Conservation (phyloP, 2,113 vertebrate species). For the Ochotona curzoniae region DNA sequence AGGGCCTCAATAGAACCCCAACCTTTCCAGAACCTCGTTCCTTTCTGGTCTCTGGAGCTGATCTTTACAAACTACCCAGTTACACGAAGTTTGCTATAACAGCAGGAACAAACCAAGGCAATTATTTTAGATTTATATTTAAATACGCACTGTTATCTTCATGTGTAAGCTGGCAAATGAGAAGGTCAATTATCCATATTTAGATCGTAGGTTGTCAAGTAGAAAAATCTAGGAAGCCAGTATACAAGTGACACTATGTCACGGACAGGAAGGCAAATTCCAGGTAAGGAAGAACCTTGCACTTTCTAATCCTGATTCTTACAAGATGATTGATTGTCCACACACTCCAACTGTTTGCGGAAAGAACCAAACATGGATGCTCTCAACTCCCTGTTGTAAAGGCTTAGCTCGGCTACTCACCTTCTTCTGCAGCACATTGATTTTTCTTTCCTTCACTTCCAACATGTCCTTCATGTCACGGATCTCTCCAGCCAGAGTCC, state of each 20-base stretch:
- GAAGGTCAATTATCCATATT: background rate
- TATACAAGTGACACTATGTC: background rate
- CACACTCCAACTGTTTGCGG: background rate
- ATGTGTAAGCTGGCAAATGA: background rate
- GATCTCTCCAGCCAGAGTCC: slow-evolving; percentile 97
- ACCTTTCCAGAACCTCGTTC: background rate
- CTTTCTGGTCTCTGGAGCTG: background rate
- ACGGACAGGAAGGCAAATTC: background rate
- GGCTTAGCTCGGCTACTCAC: slow-evolving; percentile 80
- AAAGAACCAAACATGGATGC: background rate
- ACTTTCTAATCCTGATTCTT: background rate
- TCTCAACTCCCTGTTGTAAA: background rate
- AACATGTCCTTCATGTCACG: slow-evolving; percentile 99
- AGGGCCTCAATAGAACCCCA: background rate
- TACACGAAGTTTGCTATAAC: background rate
- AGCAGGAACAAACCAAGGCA: background rate
- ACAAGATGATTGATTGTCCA: slow-evolving; percentile 12
- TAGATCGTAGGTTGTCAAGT: slow-evolving; percentile 31
- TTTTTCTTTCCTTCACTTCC: slow-evolving; percentile 99
- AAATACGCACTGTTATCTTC: slow-evolving; percentile 20
- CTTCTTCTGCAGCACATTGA: slow-evolving; percentile 99
- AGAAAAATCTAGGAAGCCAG: background rate
- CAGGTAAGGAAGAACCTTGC: background rate
- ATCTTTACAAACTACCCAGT: background rate
- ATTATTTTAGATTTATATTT: slow-evolving; percentile 8